A percentile compares a stretch with the other conserved stretches of the same genome.
Evolutionary conservation across 1,140 invertebrate genomes (phyloP).

Genomic region (Microplitis mediator): DNA sequence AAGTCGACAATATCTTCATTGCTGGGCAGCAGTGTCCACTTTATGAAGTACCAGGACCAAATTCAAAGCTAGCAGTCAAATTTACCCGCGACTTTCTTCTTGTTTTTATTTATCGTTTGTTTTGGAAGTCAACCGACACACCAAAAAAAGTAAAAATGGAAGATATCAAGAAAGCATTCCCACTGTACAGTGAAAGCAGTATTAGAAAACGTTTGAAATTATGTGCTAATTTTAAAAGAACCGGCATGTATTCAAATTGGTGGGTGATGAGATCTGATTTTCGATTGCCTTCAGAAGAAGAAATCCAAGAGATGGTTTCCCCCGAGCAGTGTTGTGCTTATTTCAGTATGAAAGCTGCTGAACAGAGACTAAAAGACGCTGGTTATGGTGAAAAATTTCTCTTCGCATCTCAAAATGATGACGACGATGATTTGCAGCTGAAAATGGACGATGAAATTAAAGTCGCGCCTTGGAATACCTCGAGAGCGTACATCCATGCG

Average conservation of each 20-base stretch:
- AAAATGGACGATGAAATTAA: conserved; percentile 98
- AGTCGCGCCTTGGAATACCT: conserved; percentile 92
- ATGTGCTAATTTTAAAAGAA: conserved; percentile 98
- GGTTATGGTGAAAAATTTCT: conserved; percentile 99
- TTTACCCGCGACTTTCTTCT: conserved; percentile 98
- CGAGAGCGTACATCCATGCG: conserved; percentile 93
- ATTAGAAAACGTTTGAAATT: conserved; percentile 96
- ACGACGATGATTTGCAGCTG: conserved; percentile 94
- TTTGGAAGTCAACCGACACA: conserved; percentile 94
- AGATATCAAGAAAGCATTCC: conserved; percentile 97
- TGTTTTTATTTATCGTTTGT: conserved; percentile 97
- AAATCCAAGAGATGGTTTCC: conserved; percentile 96
- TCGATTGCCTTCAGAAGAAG: conserved; percentile 95
- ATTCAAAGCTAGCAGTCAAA: conserved; percentile 98
- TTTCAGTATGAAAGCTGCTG: conserved; percentile 97
- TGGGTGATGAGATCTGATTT: conserved; percentile 99
- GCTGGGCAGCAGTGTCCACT: conserved; percentile 96
- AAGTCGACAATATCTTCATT: conserved; percentile 87
- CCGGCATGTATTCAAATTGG: conserved; percentile 88
- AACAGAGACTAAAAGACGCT: conserved; percentile 94
- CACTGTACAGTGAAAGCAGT: conserved; percentile 94
- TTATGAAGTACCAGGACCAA: conserved; percentile 98
- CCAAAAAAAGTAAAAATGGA: conserved; percentile 97
- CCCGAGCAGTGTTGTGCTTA: conserved; percentile 98
- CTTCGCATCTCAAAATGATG: conserved; percentile 95